A percentile compares a stretch with the other conserved stretches of the same genome.
These are phyloP conservation scores for Rhinopomastus cyanomelas DNA, from an alignment of 2,113 vertebrate species.

Conservation along the genomic window DNA sequence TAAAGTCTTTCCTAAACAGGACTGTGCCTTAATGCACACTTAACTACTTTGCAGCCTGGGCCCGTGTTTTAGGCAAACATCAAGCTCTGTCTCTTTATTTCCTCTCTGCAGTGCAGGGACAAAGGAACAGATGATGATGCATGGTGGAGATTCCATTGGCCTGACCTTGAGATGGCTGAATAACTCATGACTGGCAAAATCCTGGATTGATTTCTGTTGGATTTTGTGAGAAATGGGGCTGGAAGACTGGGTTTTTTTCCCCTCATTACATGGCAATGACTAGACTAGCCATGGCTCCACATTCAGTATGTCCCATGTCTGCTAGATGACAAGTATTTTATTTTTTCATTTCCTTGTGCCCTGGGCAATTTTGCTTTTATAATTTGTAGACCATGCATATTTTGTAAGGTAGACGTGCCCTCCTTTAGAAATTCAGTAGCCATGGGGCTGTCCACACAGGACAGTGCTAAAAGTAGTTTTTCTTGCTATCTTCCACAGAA, in stretches of 20 bases:
- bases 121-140: slow-evolving; percentile 11
- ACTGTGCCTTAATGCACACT: slow-evolving; percentile 39
- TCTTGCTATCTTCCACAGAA: background rate
- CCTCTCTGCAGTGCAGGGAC: slow-evolving; percentile 3
- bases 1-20: background rate
- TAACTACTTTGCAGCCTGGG: slow-evolving; percentile 37
- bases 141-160: slow-evolving; percentile 16
- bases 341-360: background rate
- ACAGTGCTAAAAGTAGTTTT: background rate
- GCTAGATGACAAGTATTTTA: background rate
- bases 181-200: slow-evolving; percentile 34
- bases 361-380: background rate
- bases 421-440: background rate
- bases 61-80: slow-evolving; percentile 21
- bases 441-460: background rate
- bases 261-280: background rate
- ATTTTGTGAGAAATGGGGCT: slow-evolving; percentile 29
- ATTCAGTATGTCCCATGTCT: background rate
- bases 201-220: slow-evolving; percentile 35
- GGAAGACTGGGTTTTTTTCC: background rate
- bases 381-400: background rate
- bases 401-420: background rate
- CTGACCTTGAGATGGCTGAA: slow-evolving; percentile 22
- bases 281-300: background rate
- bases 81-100: slow-evolving; percentile 36